These are phyloP conservation scores for Drosophila teissieri DNA, from an alignment of 1,140 invertebrate genomes.

Conservation along the genomic window DNA sequence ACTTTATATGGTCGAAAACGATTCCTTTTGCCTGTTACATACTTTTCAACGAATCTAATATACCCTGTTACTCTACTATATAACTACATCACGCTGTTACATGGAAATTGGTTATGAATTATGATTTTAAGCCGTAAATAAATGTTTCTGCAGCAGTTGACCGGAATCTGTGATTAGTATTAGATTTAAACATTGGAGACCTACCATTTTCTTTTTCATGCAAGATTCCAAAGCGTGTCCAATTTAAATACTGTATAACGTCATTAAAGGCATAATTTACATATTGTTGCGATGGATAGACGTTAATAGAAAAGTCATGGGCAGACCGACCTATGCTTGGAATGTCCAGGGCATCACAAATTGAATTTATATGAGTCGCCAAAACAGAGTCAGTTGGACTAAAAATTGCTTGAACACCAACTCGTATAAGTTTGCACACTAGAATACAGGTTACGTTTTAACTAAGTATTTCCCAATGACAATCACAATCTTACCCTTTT, in stretches of 20 bases:
- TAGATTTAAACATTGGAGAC: not conserved
- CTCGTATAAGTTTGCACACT: conserved; percentile 94
- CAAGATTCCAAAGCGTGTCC: conserved; percentile 96
- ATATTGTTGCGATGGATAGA: conserved; percentile 93
- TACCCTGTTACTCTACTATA: no score
- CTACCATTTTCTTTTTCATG: conserved; percentile 88
- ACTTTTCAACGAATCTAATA: no score
- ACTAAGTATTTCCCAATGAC: not conserved
- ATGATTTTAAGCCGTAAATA: no score
- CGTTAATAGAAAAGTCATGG: conserved; percentile 93
- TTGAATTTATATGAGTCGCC: conserved; percentile 94
- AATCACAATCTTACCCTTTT: conserved; percentile 89
- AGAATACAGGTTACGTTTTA: not conserved
- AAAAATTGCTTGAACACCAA: conserved; percentile 94
- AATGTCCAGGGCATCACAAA: conserved; percentile 90
- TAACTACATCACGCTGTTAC: no score
- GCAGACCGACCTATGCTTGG: conserved; percentile 73
- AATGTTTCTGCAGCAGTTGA: no score
- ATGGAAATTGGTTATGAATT: no score
- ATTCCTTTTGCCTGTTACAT: no score
- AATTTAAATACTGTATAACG: conserved; percentile 94
- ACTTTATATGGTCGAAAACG: no score
- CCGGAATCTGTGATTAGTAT: no score
- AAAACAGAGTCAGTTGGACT: conserved; percentile 92
- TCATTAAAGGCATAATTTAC: conserved; percentile 94